These are phyloP conservation scores for Achatina immaculata DNA, from an alignment of 1,140 invertebrate species.

Conservation along the genomic window DNA sequence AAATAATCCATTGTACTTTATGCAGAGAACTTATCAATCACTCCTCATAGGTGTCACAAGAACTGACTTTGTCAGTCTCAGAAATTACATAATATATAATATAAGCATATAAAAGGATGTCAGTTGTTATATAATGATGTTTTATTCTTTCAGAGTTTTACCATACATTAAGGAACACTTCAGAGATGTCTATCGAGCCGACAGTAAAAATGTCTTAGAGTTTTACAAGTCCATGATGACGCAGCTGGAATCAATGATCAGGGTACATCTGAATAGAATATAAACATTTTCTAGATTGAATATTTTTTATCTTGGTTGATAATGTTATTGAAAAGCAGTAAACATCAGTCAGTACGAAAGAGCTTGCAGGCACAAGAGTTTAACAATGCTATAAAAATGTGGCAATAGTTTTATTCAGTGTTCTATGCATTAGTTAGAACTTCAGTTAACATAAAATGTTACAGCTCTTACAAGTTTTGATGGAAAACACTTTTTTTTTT, in stretches of 20 bases:
- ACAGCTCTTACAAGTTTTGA: too few species aligned
- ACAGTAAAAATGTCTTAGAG: constrained; percentile 1
- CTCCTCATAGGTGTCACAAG: not conserved
- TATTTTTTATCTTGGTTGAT: not conserved
- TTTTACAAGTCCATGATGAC: constrained; percentile 7
- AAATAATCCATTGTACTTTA: too few species aligned
- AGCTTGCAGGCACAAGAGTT: not conserved
- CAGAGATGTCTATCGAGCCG: not conserved
- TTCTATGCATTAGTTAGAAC: not conserved
- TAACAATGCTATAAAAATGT: not conserved
- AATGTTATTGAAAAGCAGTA: not conserved
- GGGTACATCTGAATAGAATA: not conserved
- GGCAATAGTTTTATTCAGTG: not conserved
- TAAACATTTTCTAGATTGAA: not conserved
- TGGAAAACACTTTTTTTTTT: too few species aligned
- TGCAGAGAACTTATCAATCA: too few species aligned
- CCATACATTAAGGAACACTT: constrained; percentile 25
- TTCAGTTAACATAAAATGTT: not conserved
- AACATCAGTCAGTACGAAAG: not conserved
- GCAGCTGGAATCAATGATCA: constrained; percentile 16
- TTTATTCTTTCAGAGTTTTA: not conserved
- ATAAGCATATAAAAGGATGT: not conserved
- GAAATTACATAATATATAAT: not conserved
- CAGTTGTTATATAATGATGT: not conserved
- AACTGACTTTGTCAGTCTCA: not conserved